Evolutionary conservation across 2,888 invertebrate species (phyloP), one percentile per base, ranked within the genome.

Genomic region (Furcula furcula): DNA sequence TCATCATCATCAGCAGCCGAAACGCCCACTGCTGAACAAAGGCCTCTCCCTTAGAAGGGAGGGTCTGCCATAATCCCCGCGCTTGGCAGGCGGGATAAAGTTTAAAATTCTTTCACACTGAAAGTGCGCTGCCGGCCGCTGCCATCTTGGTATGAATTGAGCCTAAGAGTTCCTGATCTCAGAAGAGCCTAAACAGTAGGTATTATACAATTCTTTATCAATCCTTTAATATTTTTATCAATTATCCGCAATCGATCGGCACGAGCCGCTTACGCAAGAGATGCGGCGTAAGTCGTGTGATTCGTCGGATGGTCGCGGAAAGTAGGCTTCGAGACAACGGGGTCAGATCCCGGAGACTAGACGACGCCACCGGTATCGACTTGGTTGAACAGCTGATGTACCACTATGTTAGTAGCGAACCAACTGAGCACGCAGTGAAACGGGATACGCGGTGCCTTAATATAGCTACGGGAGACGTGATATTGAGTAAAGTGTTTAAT

Each of bases 311-410:
- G 11, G 18, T 11, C 31, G 27, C 40, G 43, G 48, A 59, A 61
- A 65, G 55, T 69, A 69, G 78, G 72, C 62, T 65, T 66, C 55
- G 49, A 67, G 72, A 78, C 77, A 82, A 75, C 70, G 81, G 68
- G 86, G 85, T 84, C 84, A 79, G 59, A 61, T 57, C 57, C n/a
- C 56, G 63, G 65, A 86, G 86, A 85, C 86, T 62, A 75, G 77
- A 66, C 79, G 87, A 66, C 87, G 87, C 87, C 87, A 69, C 41
- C 51, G 71, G 49, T 86, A 87, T 87, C 81, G 87, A 86, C 78
- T 72, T 52, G 58, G 50, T 51, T 61, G 65, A 78, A 75, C 83
- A 82, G 82, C 84, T 82, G 83, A 84, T 84, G 65, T 65, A 60
- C 55, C 67, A 71, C 71, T 68, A 72, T 72, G 70, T 80, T 65